Conservation (phyloP, 2,888 invertebrate genomes). For the Steinernema carpocapsae region DNA sequence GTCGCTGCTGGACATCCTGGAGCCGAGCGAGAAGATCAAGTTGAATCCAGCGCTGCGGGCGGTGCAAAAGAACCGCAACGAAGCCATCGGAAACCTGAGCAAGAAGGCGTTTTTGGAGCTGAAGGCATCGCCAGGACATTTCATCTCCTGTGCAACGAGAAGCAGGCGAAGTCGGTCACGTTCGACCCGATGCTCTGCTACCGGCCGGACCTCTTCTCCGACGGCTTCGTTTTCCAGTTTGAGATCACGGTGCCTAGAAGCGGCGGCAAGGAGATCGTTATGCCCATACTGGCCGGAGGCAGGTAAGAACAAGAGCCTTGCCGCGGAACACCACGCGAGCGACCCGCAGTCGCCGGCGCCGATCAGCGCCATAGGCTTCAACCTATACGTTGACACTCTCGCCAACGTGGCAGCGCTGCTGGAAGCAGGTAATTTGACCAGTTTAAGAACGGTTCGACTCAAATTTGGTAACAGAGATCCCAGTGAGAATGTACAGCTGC, state of each 20-base stretch:
- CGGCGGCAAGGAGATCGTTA: neutral
- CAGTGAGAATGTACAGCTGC: neutral
- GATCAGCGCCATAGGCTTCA: constrained; percentile 17
- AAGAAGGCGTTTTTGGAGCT: constrained; percentile 21
- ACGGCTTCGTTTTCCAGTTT: constrained; percentile 52
- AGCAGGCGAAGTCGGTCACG: neutral
- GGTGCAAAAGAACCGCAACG: constrained; percentile 19
- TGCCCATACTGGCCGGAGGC: constrained; percentile 7
- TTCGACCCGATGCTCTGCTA: constrained; percentile 43
- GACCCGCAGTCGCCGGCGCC: neutral
- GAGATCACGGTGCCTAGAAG: neutral
- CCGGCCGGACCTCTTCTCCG: constrained; percentile 51
- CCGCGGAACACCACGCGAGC: constrained; percentile 7
- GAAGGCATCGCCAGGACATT: neutral
- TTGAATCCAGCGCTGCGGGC: constrained; percentile 6
- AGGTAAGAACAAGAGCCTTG: neutral
- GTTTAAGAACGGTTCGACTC: neutral
- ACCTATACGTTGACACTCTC: neutral
- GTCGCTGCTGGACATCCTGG: neutral
- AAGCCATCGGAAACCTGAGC: no score
- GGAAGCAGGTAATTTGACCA: neutral
- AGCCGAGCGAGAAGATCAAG: neutral
- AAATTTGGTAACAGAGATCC: neutral
- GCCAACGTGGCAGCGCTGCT: neutral
- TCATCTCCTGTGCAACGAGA: neutral